A percentile compares a stretch with the other conserved stretches of the same genome.
Conservation (phyloP, 92 coral and sea anemone species). For the Heteractis magnifica region DNA sequence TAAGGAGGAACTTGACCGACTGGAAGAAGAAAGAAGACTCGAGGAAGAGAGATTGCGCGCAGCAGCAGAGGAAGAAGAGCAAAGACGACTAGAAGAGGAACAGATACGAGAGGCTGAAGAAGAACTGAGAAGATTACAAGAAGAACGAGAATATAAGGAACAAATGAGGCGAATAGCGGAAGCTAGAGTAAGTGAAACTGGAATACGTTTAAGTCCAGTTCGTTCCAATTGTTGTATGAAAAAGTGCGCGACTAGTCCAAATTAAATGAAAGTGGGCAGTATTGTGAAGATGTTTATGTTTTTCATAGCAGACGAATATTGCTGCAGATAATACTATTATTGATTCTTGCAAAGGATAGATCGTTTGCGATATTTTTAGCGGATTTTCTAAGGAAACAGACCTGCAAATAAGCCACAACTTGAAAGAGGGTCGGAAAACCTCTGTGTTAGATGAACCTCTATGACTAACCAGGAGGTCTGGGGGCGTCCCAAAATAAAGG, state of each 20-base stretch:
- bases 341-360: no score
- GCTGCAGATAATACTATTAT: no score
- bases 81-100: slow-evolving; percentile 77
- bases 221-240: neutral
- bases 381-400: no score
- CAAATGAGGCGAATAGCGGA: slow-evolving; percentile 96
- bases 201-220: neutral
- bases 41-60: slow-evolving; percentile 85
- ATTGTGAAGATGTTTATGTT: no score
- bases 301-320: no score
- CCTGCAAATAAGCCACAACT: no score
- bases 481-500: no score
- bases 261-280: no score
- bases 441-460: no score
- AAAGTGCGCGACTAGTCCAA: neutral
- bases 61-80: slow-evolving; percentile 78
- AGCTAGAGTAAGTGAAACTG: slow-evolving; percentile 38
- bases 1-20: slow-evolving; percentile 67
- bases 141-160: slow-evolving; percentile 86
- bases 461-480: no score
- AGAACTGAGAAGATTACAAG: slow-evolving; percentile 75
- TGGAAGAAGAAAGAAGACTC: slow-evolving; percentile 73
- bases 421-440: no score
- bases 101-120: slow-evolving; percentile 94
- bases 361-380: no score